Base-by-base conservation (phyloP, 1,140 invertebrate genomes). In the Ceratitis capitata region DNA sequence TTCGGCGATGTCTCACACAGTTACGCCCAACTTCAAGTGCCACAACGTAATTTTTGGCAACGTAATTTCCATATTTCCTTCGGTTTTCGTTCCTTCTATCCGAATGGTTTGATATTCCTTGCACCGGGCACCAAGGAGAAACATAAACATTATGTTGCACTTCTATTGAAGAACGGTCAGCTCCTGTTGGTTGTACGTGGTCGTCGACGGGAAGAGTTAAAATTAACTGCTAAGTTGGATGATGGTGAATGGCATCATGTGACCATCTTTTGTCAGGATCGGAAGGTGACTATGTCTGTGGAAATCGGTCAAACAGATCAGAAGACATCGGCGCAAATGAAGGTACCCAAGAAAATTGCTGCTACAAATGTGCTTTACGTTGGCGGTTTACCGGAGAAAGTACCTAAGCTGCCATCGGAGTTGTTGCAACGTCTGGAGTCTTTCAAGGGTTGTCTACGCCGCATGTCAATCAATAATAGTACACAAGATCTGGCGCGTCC, bases 221-320 rank as follows among this genome's bases (percentile, higher is more conserved):
- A 93, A 6, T 94, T 95, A 56, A 94, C 93, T 14, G 92, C 93
- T 5, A 93, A 93, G 84, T 92, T 97, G 0, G 96, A 96, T 85
- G 96, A 98, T 91, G 97, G 97, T 14, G 93, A 94, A 39, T 98
- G 97, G 97, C 96, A 98, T 92, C 94, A 94, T 64, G 95, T 97
- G 4, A 92, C 92, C 0, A 92, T 96, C 1, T 92, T 92, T 35
- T 95, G 95, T 85, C 92, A 93, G 2, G 93, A 94, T 9, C 93
- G 93, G 82, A 95, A 93, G 86, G 92, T 98, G 29, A 94, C 93
- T 3, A 92, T 98, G 56, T 93, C 93, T 9, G 94, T 98, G 39
- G 96, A 97, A 88, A 92, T 93, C 10, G 95, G 95, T 86, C 91
- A 93, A 47, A 93, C 94, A 84, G 93, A 95, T 88, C 92, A 94